Conservation (phyloP, 2,888 invertebrate species). For the Parascotia fuliginaria region DNA sequence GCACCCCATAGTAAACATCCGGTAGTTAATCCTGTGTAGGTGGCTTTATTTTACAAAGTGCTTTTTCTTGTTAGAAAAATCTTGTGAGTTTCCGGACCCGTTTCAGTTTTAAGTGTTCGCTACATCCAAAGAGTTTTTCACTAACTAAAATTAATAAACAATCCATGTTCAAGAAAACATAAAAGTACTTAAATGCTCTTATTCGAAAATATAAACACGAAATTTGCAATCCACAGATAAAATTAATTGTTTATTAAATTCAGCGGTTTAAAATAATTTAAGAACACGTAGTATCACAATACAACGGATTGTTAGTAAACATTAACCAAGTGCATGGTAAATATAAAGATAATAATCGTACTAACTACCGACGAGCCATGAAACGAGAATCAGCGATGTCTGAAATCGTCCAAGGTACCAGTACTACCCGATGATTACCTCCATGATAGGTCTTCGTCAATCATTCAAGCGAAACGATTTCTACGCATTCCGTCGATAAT, state of each 20-base stretch:
- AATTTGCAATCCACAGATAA: too few species aligned
- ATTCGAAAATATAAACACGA: too few species aligned
- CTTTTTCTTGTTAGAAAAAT: constrained; percentile 63
- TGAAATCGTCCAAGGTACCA: constrained; percentile 67
- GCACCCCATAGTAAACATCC: constrained; percentile 63
- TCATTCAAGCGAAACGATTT: constrained; percentile 71
- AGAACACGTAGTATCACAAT: constrained; percentile 29
- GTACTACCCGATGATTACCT: constrained; percentile 60
- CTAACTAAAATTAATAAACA: constrained; percentile 14
- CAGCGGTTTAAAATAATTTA: constrained; percentile 2
- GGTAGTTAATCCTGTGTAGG: constrained; percentile 54
- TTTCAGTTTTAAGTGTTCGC: constrained; percentile 32
- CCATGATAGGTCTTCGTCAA: constrained; percentile 62
- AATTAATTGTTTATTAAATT: constrained; percentile 6
- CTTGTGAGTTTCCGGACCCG: constrained; percentile 32
- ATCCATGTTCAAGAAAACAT: not conserved
- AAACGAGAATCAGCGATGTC: constrained; percentile 68
- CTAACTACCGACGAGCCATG: constrained; percentile 62
- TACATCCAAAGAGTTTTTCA: constrained; percentile 16
- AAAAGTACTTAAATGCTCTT: not conserved
- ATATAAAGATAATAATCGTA: constrained; percentile 31
- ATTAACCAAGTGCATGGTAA: constrained; percentile 25
- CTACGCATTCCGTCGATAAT: constrained; percentile 66
- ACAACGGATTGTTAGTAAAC: constrained; percentile 54
- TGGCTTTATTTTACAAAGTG: constrained; percentile 62